phyloP scores from a whole-genome alignment of 2,113 vertebrate species.

The Upupa epops region DNA sequence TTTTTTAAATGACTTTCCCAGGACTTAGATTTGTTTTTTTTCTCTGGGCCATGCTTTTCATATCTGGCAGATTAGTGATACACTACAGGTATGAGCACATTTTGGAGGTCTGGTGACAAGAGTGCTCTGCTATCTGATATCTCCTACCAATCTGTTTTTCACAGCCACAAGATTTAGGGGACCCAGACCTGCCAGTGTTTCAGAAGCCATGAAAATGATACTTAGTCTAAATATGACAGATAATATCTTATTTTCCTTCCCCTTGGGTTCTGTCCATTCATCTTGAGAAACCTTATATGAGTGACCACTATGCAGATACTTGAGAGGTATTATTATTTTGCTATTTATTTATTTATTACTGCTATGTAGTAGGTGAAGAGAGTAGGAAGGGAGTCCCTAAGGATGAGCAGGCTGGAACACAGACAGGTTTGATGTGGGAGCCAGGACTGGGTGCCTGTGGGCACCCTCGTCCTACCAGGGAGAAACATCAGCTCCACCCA shows the following conservation, averaged over 20 bases:
- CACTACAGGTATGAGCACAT: accelerated
- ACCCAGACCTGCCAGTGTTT: not conserved
- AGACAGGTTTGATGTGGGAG: not conserved
- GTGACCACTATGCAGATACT: not conserved
- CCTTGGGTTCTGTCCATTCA: not conserved
- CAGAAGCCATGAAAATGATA: not conserved
- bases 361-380: not conserved
- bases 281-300: not conserved
- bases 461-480: not conserved
- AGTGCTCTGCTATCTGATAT: not conserved
- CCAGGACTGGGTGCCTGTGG: not conserved
- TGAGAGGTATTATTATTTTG: not conserved
- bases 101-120: not conserved
- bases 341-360: too few species aligned
- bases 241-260: not conserved
- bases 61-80: not conserved
- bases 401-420: not conserved
- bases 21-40: not conserved
- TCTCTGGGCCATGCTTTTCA: not conserved
- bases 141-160: not conserved
- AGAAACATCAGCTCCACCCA: not conserved
- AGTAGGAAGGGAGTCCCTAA: not conserved
- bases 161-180: not conserved
- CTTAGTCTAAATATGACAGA: not conserved
- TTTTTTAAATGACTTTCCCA: not conserved